Evolutionary conservation across 2,113 vertebrate species (phyloP).

Genomic region (Proterorhinus semilunaris): DNA sequence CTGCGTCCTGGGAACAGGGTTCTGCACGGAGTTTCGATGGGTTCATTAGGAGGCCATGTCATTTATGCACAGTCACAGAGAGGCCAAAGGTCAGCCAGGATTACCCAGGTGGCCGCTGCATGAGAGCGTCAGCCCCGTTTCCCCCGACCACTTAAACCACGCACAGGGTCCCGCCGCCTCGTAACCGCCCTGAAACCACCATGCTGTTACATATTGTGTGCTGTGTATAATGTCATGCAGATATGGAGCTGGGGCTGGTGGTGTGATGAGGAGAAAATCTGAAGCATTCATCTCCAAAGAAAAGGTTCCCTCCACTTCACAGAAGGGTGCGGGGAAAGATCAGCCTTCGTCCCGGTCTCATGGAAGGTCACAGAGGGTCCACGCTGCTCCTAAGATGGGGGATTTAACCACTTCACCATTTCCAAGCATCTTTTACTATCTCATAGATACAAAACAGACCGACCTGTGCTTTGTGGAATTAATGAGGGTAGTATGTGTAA

Average conservation of each 20-base stretch:
- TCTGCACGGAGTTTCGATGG: slow-evolving; percentile 59
- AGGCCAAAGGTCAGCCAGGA: slow-evolving; percentile 66
- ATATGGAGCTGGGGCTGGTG: slow-evolving; percentile 14
- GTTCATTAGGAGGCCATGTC: slow-evolving; percentile 69
- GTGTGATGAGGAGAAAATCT: slow-evolving; percentile 18
- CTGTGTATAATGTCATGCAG: slow-evolving; percentile 16
- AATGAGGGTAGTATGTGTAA: slow-evolving; percentile 8
- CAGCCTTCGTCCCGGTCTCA: slow-evolving; percentile 33
- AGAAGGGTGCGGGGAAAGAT: slow-evolving; percentile 31
- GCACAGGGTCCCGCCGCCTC: slow-evolving; percentile 23
- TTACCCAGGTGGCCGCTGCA: slow-evolving; percentile 68
- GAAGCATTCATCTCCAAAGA: slow-evolving; percentile 18
- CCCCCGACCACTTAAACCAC: slow-evolving; percentile 45
- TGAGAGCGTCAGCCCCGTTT: slow-evolving; percentile 65
- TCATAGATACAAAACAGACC: slow-evolving; percentile 16
- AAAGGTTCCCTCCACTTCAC: slow-evolving; percentile 37
- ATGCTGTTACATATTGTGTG: slow-evolving; percentile 12
- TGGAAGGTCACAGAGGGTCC: slow-evolving; percentile 35
- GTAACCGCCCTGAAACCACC: slow-evolving; percentile 32
- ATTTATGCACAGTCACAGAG: slow-evolving; percentile 70
- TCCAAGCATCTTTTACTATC: slow-evolving; percentile 18
- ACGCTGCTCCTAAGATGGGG: slow-evolving; percentile 22
- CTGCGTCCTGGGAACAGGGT: slow-evolving; percentile 37
- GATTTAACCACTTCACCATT: slow-evolving; percentile 31
- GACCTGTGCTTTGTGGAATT: background rate